Evolutionary conservation across 2,797 vertebrate species (phyloP).

Genomic region (Zenarchopterus dispar): DNA sequence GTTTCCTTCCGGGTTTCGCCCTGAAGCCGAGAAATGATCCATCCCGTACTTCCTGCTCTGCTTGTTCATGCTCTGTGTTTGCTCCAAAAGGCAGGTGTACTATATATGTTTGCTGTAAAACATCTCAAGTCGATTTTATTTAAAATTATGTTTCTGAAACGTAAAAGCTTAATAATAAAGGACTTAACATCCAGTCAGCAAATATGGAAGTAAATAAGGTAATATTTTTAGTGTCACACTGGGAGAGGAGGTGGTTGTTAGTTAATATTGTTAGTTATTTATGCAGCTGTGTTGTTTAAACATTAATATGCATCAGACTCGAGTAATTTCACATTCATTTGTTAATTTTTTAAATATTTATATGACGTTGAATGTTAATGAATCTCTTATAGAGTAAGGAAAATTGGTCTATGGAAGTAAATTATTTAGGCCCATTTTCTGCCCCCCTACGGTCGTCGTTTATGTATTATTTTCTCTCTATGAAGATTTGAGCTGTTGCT

Average conservation of each 20-base stretch:
- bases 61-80: background rate
- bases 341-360: conserved; percentile 3
- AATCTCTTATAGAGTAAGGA: conserved; percentile 2
- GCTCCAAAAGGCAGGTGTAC: too few relatives aligned
- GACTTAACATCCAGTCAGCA: too few relatives aligned
- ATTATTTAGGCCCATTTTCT: background rate
- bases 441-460: conserved; percentile 7
- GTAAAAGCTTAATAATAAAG: too few relatives aligned
- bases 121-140: too few relatives aligned
- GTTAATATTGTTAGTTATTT: conserved; percentile 17
- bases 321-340: conserved; percentile 1
- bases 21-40: background rate
- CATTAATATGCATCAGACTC: background rate
- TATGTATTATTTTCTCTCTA: conserved; percentile 25
- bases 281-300: background rate
- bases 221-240: background rate
- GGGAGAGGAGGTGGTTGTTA: background rate
- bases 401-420: background rate
- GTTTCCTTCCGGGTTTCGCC: conserved; percentile 1
- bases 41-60: fast-evolving
- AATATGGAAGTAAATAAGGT: background rate
- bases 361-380: conserved; percentile 1
- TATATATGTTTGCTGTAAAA: too few relatives aligned
- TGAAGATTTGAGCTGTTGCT: conserved; percentile 9
- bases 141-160: too few relatives aligned